These are phyloP conservation scores for Sciaenops ocellatus DNA, from an alignment of 2,797 vertebrate genomes.

Conservation along the genomic window DNA sequence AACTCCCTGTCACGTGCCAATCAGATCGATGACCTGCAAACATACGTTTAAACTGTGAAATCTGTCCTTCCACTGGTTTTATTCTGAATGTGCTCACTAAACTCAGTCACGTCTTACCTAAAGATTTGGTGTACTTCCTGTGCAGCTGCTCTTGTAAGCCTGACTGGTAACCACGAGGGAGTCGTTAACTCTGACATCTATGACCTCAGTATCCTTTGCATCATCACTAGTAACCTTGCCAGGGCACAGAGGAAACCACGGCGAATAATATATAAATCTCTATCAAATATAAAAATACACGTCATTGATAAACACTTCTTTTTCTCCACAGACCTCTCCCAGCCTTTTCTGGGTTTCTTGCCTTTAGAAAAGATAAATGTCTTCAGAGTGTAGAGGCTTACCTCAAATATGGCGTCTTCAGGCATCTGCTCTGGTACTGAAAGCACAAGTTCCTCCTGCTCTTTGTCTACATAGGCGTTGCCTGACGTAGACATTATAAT, in stretches of 20 bases:
- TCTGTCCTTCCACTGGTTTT: background rate
- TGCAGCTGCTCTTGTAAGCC: slow-evolving; percentile 10
- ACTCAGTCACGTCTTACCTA: slow-evolving; percentile 43
- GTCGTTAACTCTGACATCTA: background rate
- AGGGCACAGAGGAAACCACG: slow-evolving; percentile 38
- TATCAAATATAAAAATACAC: background rate
- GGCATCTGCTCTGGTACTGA: slow-evolving; percentile 45
- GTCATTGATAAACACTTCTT: background rate
- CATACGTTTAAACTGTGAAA: background rate
- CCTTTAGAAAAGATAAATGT: background rate
- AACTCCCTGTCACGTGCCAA: slow-evolving; percentile 23
- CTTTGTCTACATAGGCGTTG: slow-evolving; percentile 30
- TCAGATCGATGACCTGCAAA: slow-evolving; percentile 20
- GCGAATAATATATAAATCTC: background rate
- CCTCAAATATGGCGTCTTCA: slow-evolving; percentile 48
- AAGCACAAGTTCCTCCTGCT: slow-evolving; percentile 53
- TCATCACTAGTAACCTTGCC: slow-evolving; percentile 28
- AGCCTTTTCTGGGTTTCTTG: background rate
- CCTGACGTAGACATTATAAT: slow-evolving; percentile 52
- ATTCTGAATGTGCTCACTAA: slow-evolving; percentile 6
- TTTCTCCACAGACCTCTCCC: background rate
- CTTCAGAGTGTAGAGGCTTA: slow-evolving; percentile 36
- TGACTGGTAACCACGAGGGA: slow-evolving; percentile 1
- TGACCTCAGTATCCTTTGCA: slow-evolving; percentile 14
- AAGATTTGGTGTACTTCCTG: slow-evolving; percentile 1